Base-by-base conservation (phyloP, 2,888 invertebrate genomes). In the Zhuqinia jingwanae region DNA sequence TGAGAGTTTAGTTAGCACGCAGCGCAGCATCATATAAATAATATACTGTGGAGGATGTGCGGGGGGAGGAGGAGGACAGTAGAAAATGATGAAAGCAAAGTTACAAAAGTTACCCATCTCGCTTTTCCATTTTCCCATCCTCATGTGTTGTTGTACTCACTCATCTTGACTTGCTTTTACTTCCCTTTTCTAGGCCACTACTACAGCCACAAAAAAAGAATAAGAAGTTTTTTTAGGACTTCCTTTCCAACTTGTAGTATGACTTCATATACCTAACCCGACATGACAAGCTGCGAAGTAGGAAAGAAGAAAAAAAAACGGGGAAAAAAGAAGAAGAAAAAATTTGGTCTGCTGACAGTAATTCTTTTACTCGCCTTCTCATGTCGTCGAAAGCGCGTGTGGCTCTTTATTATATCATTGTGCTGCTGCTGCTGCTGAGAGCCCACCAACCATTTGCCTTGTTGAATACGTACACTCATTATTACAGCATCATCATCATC, bases 41-140 rank as follows among this genome's bases (percentile, higher is more conserved):
- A n/a, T n/a, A n/a, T n/a, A n/a, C n/a, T n/a, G n/a, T n/a, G n/a
- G n/a, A n/a, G 56, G 2, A 56, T 5, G 56, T 20, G 20, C 30
- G 27, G 30, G 15, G 5, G 27, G 63, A 63, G 20, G 45, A 17
- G 36, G 27, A n/a, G 53, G 56, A 60, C 36, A 63, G 53, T n/a
- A n/a, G n/a, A n/a, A 78, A 63, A 78, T 78, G 63, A 78, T 78
- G 78, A 78, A 78, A 78, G 78, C 78, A 78, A 78, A 78, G 78
- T 78, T 78, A 22, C 42, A n/a, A n/a, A n/a, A n/a, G n/a, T n/a
- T n/a, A n/a, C n/a, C 56, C n/a, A n/a, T n/a, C n/a, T n/a, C n/a
- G n/a, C n/a, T n/a, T n/a, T 45, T 60, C 58, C 77, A 77, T 78
- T 78, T 78, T 78, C 60, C 77, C 45, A 60, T 45, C 63, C 63